phyloP scores from a whole-genome alignment of 1,140 invertebrate species.

The Hermetia illucens region DNA sequence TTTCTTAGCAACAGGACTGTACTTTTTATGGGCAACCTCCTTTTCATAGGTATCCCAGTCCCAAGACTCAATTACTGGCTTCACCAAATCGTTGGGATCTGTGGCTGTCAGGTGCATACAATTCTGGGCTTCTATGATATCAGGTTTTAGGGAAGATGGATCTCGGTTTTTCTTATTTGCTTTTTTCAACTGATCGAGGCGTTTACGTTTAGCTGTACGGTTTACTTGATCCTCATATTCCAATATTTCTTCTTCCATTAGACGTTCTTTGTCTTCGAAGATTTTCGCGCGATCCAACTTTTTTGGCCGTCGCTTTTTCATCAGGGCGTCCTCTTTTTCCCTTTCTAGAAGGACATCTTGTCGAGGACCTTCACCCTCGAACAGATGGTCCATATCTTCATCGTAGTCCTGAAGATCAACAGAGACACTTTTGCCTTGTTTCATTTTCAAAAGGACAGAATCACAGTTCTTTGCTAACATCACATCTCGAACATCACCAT shows the following conservation, averaged over 20 bases:
- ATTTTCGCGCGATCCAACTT: conserved; percentile 48
- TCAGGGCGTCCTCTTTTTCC: conserved; percentile 39
- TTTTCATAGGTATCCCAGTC: conserved; percentile 46
- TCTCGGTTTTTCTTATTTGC: conserved; percentile 17
- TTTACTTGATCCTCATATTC: conserved; percentile 35
- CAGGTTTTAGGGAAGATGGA: not conserved
- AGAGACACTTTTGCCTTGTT: conserved; percentile 53
- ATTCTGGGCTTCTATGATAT: conserved; percentile 17
- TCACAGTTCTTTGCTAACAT: conserved; percentile 60
- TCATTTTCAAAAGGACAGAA: conserved; percentile 54
- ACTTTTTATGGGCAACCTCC: conserved; percentile 28
- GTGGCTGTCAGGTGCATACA: conserved; percentile 32
- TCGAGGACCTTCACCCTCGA: conserved; percentile 47
- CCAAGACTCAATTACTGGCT: conserved; percentile 41
- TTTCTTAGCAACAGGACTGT: conserved; percentile 30
- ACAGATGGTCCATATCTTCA: conserved; percentile 39
- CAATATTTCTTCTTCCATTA: conserved; percentile 42
- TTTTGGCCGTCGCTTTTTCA: conserved; percentile 48
- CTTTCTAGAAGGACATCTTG: conserved; percentile 44
- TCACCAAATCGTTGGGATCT: conserved; percentile 43
- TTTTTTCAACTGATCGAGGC: conserved; percentile 21
- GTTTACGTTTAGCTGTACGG: conserved; percentile 30
- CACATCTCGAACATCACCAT: conserved; percentile 61
- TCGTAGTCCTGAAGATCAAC: conserved; percentile 51
- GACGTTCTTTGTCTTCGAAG: conserved; percentile 60